phyloP scores from a whole-genome alignment of 2,113 vertebrate genomes.

The Alethe diademata region DNA sequence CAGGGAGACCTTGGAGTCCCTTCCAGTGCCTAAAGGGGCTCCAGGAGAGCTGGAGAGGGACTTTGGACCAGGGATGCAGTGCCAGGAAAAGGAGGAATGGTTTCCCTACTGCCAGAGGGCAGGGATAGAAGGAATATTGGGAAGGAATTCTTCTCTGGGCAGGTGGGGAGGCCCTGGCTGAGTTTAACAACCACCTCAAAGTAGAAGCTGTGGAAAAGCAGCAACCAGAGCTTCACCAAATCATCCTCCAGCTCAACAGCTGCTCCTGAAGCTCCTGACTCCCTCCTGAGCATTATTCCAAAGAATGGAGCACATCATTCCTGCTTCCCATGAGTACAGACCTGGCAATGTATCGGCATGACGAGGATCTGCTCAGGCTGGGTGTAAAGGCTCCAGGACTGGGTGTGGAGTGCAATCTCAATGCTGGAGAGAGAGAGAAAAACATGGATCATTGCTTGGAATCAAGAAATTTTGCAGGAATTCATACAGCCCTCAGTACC shows the following conservation, averaged over 20 bases:
- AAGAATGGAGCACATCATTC: rapidly evolving
- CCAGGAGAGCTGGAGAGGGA: neutral
- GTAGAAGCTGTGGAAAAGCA: neutral
- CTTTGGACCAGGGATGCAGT: rapidly evolving
- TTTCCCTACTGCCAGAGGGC: neutral
- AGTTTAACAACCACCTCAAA: neutral
- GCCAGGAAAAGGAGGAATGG: neutral
- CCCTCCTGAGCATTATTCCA: neutral
- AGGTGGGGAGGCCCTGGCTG: neutral
- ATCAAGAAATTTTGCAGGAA: neutral
- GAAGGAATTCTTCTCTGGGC: neutral
- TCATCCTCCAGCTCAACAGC: neutral
- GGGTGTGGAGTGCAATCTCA: slow-evolving; percentile 7
- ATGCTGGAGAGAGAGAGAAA: neutral
- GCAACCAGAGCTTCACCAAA: neutral
- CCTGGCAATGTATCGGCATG: slow-evolving; percentile 86
- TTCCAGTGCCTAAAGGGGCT: neutral
- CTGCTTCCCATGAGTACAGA: slow-evolving; percentile 19
- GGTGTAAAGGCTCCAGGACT: slow-evolving; percentile 9
- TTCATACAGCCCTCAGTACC: rapidly evolving
- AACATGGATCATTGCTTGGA: neutral
- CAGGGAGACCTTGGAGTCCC: rapidly evolving
- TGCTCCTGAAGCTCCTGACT: neutral
- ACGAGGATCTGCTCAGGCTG: slow-evolving; percentile 40
- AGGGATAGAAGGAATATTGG: neutral